phyloP scores from a whole-genome alignment of 2,797 vertebrate species.

The Macroramphosus scolopax region DNA sequence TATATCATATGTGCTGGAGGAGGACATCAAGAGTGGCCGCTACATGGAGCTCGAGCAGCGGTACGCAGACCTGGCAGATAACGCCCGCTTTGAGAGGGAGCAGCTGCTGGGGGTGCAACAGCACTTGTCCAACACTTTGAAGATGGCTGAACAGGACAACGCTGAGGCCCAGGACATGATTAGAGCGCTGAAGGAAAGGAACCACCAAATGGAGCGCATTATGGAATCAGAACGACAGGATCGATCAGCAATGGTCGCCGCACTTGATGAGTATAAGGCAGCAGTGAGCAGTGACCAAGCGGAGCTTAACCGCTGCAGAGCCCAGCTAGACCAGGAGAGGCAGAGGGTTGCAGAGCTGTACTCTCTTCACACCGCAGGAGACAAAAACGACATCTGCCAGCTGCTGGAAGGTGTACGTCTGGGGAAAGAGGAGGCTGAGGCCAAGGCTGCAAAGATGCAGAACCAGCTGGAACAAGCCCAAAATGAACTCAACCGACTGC shows the following conservation, averaged over 20 bases:
- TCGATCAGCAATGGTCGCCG: constrained; percentile 77
- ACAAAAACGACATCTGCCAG: constrained; percentile 91
- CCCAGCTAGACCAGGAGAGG: constrained; percentile 92
- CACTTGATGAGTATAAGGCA: constrained; percentile 88
- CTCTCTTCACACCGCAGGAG: constrained; percentile 90
- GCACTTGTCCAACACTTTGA: constrained; percentile 93
- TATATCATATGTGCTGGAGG: constrained; percentile 86
- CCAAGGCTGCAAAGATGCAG: constrained; percentile 83
- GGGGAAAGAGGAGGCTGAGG: constrained; percentile 92
- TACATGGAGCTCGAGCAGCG: constrained; percentile 95
- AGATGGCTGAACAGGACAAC: constrained; percentile 98
- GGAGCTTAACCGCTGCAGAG: constrained; percentile 87
- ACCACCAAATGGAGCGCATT: constrained; percentile 94
- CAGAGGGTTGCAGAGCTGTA: constrained; percentile 92
- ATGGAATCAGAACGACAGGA: constrained; percentile 90
- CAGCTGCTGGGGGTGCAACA: constrained; percentile 96
- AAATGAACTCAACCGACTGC: constrained; percentile 82
- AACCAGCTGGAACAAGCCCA: constrained; percentile 88
- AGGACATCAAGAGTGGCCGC: constrained; percentile 93
- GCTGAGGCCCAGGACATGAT: constrained; percentile 96
- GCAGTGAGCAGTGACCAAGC: constrained; percentile 86
- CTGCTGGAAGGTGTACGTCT: constrained; percentile 88
- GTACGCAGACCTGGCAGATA: constrained; percentile 90
- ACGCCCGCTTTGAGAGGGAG: constrained; percentile 91
- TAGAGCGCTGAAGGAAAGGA: constrained; percentile 90